Evolutionary conservation across 2,888 invertebrate genomes (phyloP).

Genomic region (Drosophila kambysellisi): DNA sequence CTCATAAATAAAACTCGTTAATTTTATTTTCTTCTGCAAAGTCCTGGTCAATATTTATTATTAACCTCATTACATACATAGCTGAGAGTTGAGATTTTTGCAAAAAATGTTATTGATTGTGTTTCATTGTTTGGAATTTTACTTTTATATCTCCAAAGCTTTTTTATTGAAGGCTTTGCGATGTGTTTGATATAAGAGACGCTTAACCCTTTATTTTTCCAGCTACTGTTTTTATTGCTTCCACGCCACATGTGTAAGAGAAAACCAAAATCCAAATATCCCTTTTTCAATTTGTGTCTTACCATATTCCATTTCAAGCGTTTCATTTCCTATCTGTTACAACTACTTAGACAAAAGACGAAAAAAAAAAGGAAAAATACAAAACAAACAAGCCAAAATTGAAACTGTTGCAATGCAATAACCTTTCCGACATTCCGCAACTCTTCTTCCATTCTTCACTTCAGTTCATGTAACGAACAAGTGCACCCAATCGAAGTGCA

Average conservation of each 20-base stretch:
- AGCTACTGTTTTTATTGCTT: slow-evolving; percentile 27
- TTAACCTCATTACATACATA: slow-evolving; percentile 14
- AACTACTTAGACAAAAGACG: slow-evolving; percentile 1
- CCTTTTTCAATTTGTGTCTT: slow-evolving; percentile 26
- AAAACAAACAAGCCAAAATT: neutral
- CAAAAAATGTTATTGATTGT: slow-evolving; percentile 33
- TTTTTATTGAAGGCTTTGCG: neutral
- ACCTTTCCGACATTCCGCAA: slow-evolving; percentile 24
- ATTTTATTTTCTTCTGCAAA: slow-evolving; percentile 20
- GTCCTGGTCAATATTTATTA: slow-evolving; percentile 17
- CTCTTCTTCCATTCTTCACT: slow-evolving; percentile 2
- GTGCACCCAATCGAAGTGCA: slow-evolving; percentile 50
- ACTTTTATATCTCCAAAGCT: slow-evolving; percentile 33
- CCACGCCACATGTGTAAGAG: neutral
- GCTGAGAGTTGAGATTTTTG: slow-evolving; percentile 1
- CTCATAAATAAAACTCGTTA: slow-evolving; percentile 59
- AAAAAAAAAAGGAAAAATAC: neutral
- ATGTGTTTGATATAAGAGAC: neutral
- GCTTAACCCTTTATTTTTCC: neutral
- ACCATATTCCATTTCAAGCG: slow-evolving; percentile 29
- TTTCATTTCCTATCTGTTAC: slow-evolving; percentile 14
- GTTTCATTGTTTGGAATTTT: slow-evolving; percentile 36
- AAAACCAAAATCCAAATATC: slow-evolving; percentile 14
- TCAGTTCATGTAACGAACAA: slow-evolving; percentile 34
- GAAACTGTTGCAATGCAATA: slow-evolving; percentile 26